Evolutionary conservation across 2,797 vertebrate species (phyloP).

Genomic region (Argya squamiceps): DNA sequence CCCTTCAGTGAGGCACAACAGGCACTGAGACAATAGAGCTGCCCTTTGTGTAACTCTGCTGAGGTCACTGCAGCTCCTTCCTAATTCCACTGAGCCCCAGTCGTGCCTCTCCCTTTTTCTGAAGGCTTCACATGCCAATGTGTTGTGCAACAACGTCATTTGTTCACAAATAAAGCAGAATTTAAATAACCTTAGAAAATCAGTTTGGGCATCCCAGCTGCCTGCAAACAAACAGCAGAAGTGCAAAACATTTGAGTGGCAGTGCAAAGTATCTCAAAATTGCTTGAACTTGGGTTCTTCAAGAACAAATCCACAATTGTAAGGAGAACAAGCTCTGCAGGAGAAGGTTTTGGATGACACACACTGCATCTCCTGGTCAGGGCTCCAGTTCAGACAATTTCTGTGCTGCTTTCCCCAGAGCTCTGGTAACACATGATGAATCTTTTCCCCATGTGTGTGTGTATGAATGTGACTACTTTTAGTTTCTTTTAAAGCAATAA

Average conservation of each 20-base stretch:
- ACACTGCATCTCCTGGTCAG: not conserved
- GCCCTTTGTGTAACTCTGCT: not conserved
- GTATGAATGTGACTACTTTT: not conserved
- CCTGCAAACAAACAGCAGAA: constrained; percentile 10
- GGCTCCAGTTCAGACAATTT: not conserved
- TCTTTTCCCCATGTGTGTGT: not conserved
- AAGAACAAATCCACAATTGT: not conserved
- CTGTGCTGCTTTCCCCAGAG: not conserved
- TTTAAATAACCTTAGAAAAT: constrained; percentile 29
- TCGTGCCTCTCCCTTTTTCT: constrained; percentile 20
- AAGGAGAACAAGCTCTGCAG: not conserved
- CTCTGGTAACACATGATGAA: not conserved
- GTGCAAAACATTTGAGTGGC: not conserved
- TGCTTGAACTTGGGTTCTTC: not conserved
- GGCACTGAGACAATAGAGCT: not conserved
- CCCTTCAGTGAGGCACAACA: not conserved
- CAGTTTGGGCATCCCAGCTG: not conserved
- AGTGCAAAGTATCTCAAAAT: not conserved
- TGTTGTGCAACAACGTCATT: constrained; percentile 26
- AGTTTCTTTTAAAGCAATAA: not conserved
- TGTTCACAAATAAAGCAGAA: constrained; percentile 43
- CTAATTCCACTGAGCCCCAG: not conserved
- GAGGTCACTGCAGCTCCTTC: not conserved
- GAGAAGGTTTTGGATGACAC: not conserved
- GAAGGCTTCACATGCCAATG: constrained; percentile 37